Base-by-base conservation (phyloP, 2,888 invertebrate genomes). In the Leistus spinibarbis region DNA sequence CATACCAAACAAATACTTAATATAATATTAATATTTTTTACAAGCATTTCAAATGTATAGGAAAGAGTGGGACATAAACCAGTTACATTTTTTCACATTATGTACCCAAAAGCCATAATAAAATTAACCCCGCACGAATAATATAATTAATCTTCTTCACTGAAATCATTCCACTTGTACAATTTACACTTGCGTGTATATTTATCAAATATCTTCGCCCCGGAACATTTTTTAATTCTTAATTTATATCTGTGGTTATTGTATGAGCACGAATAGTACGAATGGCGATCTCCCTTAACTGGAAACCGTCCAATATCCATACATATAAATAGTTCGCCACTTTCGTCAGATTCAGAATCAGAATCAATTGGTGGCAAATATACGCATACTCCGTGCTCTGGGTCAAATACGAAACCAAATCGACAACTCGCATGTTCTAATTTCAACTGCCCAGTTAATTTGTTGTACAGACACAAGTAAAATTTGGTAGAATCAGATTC, bases 401-500 rank as follows among this genome's bases (percentile, higher is more conserved):
- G 82, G 77, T 79, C 77, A 79, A 86, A 89, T 67, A 86, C 83
- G 2, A 88, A 87, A 78, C 82, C 83, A 22, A 82, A 78, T 54
- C 84, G 81, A 81, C 89, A 90, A 79, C 83, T 82, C 79, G 88
- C 88, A 80, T 88, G 86, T 77, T 86, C 86, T 54, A 87, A 83
- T 80, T 86, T 84, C 79, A 87, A 89, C 79, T 87, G 87, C n/a
- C 87, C 84, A 72, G 86, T 82, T 78, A 87, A 85, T 76, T 83
- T 86, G 27, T 87, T 87, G 80, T 88, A 89, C 78, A 84, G 81
- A 78, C 89, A 90, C 66, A 86, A 85, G 78, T 88, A 89, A 80
- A 88, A 89, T 79, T 86, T 87, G 67, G 84, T 86, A 76, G 89
- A 89, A 78, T 89, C 84, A 24, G 82, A 79, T 16, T 83, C 84